Evolutionary conservation across 2,888 invertebrate species (phyloP).

Genomic region (Eristalis pertinax): DNA sequence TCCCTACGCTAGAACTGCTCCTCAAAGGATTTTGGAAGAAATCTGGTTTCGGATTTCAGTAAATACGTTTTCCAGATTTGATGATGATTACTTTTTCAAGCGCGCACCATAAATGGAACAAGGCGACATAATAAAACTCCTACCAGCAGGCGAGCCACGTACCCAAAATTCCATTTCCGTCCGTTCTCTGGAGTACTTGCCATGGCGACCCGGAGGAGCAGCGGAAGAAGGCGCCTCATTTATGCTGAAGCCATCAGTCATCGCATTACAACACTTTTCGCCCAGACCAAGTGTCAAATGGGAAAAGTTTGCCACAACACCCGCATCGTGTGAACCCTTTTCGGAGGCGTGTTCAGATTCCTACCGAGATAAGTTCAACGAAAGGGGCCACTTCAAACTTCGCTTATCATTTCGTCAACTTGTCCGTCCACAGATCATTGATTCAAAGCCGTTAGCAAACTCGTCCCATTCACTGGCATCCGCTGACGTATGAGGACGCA

Average conservation of each 20-base stretch:
- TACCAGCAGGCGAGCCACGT: too few species aligned
- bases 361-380: not conserved
- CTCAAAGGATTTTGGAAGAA: too few species aligned
- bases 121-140: too few species aligned
- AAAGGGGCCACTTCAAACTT: not conserved
- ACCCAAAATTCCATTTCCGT: too few species aligned
- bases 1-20: too few species aligned
- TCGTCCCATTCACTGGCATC: not conserved
- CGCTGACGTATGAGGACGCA: not conserved
- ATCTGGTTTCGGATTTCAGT: too few species aligned
- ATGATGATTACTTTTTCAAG: too few species aligned
- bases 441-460: not conserved
- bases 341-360: not conserved
- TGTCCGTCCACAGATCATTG: not conserved
- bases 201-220: too few species aligned
- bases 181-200: too few species aligned
- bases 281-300: constrained; percentile 12
- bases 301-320: constrained; percentile 7
- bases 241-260: not conserved
- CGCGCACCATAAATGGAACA: too few species aligned
- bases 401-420: not conserved
- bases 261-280: not conserved
- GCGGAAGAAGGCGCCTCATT: not conserved
- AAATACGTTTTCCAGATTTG: too few species aligned
- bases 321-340: not conserved